Percentiles rank a stretch among this genome's conserved stretches.
Conservation (phyloP, 2,113 vertebrate genomes). For the Actinemys pallida region DNA sequence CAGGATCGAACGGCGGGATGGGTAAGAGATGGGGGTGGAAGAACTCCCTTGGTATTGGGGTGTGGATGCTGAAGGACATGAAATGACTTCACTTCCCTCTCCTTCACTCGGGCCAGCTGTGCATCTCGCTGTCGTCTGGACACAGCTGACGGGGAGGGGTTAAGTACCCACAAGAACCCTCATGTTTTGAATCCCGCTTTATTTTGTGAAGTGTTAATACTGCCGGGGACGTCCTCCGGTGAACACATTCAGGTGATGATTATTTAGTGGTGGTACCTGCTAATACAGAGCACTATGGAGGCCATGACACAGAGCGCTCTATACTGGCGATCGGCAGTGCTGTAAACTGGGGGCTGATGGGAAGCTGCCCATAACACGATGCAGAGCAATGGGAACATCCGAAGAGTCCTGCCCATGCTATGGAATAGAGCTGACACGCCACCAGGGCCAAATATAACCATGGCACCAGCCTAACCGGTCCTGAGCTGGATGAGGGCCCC, state of each 20-base stretch:
- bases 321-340: accelerated
- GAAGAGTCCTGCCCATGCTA: background rate
- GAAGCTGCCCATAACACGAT: background rate
- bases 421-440: background rate
- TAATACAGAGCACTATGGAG: background rate
- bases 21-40: background rate
- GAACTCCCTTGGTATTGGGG: background rate
- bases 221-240: background rate
- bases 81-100: background rate
- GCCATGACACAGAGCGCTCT: background rate
- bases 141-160: background rate
- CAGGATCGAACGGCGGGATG: background rate
- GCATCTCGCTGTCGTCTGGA: background rate
- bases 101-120: background rate
- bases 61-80: background rate
- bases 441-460: background rate
- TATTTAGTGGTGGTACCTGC: background rate
- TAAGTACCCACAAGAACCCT: too few relatives aligned
- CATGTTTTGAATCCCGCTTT: background rate
- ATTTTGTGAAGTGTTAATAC: background rate
- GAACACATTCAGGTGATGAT: background rate
- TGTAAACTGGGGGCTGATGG: accelerated
- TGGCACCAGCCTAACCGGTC: background rate
- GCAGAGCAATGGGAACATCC: background rate
- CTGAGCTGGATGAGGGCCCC: background rate